Evolutionary conservation across 2,888 invertebrate genomes (phyloP), one percentile per base, ranked within the genome.

Genomic region (Yponomeuta cagnagella): DNA sequence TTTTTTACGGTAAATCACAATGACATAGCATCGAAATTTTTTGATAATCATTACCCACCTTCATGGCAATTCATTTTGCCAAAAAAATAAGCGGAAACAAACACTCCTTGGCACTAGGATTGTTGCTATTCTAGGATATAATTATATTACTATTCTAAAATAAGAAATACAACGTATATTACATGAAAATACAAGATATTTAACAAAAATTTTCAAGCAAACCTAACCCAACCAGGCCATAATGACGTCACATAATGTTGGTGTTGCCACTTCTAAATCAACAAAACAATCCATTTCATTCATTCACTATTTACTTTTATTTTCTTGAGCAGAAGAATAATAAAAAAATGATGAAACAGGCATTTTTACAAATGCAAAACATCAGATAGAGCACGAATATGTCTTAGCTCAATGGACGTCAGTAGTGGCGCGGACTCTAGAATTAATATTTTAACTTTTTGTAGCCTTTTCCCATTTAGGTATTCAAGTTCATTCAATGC

Each of bases 21-120:
- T 90, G 90, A 90, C 89, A 90, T 84, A 90, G 89, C 88, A 87
- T 90, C 86, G 83, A 84, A 90, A 87, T 73, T 88, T 90, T 92
- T 90, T 91, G 92, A 92, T 93, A 90, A 92, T 91, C 90, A 90
- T 90, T 91, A 90, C 89, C 96, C 96, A 95, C 98, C 98, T 95
- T 97, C 97, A 96, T 97, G 97, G 94, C 97, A 96, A 95, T 96
- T 97, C 97, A 97, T 97, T 95, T 94, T 94, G 90, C 89, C 91
- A 85, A 84, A 87, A 86, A 87, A 85, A 84, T 85, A 86, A 86
- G 85, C 83, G 82, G 84, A 85, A 84, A 86, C 81, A 84, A 84
- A 85, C 82, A 86, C 84, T 89, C 86, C 84, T 89, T 86, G 88
- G 90, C 89, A 90, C 88, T 88, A 88, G 83, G 80, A 82, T 87